phyloP scores from a whole-genome alignment of 2,797 vertebrate species.

The Propithecus deckenii region DNA sequence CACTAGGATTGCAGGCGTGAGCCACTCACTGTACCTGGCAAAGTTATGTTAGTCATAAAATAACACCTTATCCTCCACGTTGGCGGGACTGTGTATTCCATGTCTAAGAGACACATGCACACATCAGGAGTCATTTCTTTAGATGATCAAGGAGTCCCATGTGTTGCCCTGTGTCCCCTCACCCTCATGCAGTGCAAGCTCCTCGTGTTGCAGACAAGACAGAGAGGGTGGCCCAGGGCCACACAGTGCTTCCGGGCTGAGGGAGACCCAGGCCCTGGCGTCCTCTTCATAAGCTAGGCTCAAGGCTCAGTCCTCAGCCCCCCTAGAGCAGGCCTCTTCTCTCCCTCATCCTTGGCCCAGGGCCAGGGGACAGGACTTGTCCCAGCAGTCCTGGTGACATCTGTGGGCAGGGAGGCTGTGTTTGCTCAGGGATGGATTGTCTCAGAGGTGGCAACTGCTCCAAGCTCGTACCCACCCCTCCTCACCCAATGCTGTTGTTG shows the following conservation, averaged over 20 bases:
- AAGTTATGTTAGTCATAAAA: not conserved
- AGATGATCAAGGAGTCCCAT: not conserved
- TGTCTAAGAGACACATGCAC: not conserved
- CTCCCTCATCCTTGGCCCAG: not conserved
- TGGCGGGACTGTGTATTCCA: not conserved
- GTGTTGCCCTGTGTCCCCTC: not conserved
- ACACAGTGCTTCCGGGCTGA: not conserved
- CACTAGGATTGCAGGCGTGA: not conserved
- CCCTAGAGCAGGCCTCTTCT: not conserved
- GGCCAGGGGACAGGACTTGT: not conserved
- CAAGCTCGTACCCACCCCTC: no score
- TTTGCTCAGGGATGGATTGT: not conserved
- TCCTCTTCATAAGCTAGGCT: not conserved
- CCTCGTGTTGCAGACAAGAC: not conserved
- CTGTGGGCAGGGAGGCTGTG: not conserved
- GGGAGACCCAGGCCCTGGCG: not conserved
- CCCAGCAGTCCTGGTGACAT: not conserved
- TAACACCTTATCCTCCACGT: not conserved
- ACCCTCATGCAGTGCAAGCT: not conserved
- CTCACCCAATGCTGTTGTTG: not conserved
- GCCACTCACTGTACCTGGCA: not conserved
- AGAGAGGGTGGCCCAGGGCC: not conserved
- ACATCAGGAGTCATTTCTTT: not conserved
- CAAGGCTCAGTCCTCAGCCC: not conserved
- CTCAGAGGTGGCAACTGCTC: not conserved